Evolutionary conservation across 2,888 invertebrate genomes (phyloP), one percentile per base, ranked within the genome.

Genomic region (Bellardia pandia): DNA sequence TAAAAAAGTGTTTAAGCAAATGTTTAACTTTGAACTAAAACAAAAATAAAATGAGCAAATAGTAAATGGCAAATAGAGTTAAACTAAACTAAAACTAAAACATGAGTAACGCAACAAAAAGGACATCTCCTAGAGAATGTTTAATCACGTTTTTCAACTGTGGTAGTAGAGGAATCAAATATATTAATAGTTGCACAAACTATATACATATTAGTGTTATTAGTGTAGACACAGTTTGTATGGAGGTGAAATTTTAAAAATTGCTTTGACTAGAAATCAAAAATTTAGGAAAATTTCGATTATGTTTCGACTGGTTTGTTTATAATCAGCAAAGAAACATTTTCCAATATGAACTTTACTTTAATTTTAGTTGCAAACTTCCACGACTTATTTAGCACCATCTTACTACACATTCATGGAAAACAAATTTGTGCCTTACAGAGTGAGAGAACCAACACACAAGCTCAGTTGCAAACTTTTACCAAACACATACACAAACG

Each of bases 111-210:
- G 53, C 42, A 72, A 66, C 40, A 33, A 78, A 80, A 72, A 72
- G 62, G 64, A 77, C 77, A 84, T 64, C 76, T 45, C 13, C 3
- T 14, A 56, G 13, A 64, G 13, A 72, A 64, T 64, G 53, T 64
- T 53, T 62, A 72, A 72, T 80, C 69, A 69, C 33, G 62, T 48
- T 72, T 66, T 30, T 30, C 23, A 71, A 72, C 58, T 72, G 58
- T 58, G 37, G 30, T 51, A 45, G 75, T 77, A 77, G 11, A 30
- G 33, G 60, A 42, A 62, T 53, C 58, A 82, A 51, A 60, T 37
- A 56, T 58, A 42, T 78, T 14, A 53, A 78, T 56, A 62, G 30
- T 42, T 23, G 51, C 9, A n/a, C 53, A 64, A 2, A 48, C 1
- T 11, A 81, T 37, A 71, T 14, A 42, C 42, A 77, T 2, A 58